Evolutionary conservation across 2,888 invertebrate genomes (phyloP).

Genomic region (Dryobotodes eremita): DNA sequence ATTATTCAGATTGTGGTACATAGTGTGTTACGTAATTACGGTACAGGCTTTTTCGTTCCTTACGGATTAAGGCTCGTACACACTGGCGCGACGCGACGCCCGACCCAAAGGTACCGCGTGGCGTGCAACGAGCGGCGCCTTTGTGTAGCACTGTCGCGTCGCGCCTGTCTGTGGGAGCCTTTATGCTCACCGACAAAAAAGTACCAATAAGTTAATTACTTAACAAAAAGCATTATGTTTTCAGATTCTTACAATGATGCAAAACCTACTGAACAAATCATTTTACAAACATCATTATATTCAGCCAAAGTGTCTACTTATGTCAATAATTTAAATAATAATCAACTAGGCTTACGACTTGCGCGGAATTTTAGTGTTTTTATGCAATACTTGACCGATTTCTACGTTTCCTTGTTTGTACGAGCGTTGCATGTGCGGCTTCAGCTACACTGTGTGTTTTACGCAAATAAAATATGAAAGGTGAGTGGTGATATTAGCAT

Average conservation of each 20-base stretch:
- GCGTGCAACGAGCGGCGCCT: too few relatives aligned
- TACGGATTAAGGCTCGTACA: background rate
- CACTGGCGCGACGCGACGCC: too few relatives aligned
- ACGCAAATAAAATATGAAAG: slow-evolving; percentile 42
- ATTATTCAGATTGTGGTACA: too few relatives aligned
- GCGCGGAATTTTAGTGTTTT: slow-evolving; percentile 36
- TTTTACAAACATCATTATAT: slow-evolving; percentile 10
- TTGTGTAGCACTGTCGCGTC: too few relatives aligned
- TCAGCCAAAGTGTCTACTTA: slow-evolving; percentile 7
- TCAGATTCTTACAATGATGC: background rate
- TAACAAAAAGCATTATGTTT: too few relatives aligned
- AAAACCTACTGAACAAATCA: slow-evolving; percentile 2
- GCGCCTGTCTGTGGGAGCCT: too few relatives aligned
- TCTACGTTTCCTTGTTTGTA: slow-evolving; percentile 43
- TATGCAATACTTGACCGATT: slow-evolving; percentile 50
- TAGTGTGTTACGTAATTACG: too few relatives aligned
- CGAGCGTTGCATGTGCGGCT: slow-evolving; percentile 23
- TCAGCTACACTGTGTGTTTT: slow-evolving; percentile 14
- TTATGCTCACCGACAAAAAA: too few relatives aligned
- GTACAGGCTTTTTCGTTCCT: background rate
- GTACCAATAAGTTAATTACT: too few relatives aligned
- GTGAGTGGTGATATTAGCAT: slow-evolving; percentile 37
- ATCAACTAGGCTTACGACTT: slow-evolving; percentile 33
- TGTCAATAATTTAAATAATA: slow-evolving; percentile 57
- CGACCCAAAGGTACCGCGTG: too few relatives aligned